Conservation (phyloP, 2,797 vertebrate genomes). For the Craterocephalus amniculus region DNA sequence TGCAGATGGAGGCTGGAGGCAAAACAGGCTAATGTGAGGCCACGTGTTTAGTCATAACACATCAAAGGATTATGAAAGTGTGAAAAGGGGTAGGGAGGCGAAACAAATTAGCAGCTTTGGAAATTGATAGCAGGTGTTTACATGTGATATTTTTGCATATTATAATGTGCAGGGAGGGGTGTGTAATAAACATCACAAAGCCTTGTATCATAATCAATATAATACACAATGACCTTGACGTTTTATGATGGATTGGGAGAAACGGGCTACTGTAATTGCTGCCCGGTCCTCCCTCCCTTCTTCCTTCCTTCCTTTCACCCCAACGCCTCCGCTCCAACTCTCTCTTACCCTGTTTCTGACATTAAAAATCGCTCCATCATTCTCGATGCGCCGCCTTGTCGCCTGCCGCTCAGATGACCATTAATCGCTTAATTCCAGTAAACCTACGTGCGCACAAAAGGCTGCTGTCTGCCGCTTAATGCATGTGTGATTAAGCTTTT, state of each 20-base stretch:
- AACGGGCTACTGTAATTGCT: conserved; percentile 81
- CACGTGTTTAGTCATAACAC: conserved; percentile 56
- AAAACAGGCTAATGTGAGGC: conserved; percentile 43
- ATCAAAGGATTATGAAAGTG: conserved; percentile 68
- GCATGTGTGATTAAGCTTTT: conserved; percentile 92
- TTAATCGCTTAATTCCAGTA: conserved; percentile 99
- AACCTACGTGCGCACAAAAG: conserved; percentile 94
- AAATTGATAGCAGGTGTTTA: conserved; percentile 82
- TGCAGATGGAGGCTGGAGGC: conserved; percentile 70
- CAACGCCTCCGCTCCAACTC: conserved; percentile 57
- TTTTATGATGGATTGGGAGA: conserved; percentile 80
- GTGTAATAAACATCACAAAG: conserved; percentile 73
- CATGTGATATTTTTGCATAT: conserved; percentile 72
- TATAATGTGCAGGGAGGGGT: conserved; percentile 52
- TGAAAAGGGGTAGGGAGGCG: conserved; percentile 28
- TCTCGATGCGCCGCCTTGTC: conserved; percentile 81
- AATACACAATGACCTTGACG: conserved; percentile 77
- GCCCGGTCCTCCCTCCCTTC: conserved; percentile 43
- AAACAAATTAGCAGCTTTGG: conserved; percentile 73
- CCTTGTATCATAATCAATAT: conserved; percentile 70
- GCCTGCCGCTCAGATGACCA: conserved; percentile 93
- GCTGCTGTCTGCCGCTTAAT: conserved; percentile 92
- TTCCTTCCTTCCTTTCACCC: conserved; percentile 44
- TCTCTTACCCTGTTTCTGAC: conserved; percentile 55
- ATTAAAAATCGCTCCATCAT: conserved; percentile 92